Conservation (phyloP, 2,113 vertebrate genomes). For the Poeciliopsis retropinna region DNA sequence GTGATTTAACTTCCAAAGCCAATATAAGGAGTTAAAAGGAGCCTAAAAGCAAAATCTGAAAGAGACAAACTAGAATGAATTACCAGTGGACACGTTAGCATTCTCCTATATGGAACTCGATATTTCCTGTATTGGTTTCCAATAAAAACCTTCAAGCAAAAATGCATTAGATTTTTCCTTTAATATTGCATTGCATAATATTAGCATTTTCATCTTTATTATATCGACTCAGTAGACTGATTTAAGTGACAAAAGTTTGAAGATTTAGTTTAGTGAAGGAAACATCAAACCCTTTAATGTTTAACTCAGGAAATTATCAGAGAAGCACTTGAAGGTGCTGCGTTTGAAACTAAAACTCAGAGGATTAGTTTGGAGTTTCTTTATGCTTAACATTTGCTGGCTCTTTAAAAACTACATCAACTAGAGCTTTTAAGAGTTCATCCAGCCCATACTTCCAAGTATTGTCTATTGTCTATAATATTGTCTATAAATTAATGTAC, state of each 20-base stretch:
- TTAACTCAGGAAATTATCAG: no score
- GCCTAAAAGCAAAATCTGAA: constrained; percentile 24
- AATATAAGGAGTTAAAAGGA: constrained; percentile 36
- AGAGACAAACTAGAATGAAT: constrained; percentile 34
- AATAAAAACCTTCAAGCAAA: constrained; percentile 23
- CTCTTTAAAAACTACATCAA: neutral
- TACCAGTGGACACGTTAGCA: neutral
- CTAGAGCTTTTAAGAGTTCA: neutral
- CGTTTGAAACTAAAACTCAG: no score
- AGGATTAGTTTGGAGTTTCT: no score
- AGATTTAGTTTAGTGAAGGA: neutral
- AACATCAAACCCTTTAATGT: no score
- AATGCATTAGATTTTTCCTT: neutral
- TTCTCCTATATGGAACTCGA: constrained; percentile 16
- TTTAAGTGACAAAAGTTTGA: neutral
- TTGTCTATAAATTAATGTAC: neutral
- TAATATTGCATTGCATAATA: neutral
- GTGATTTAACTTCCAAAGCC: constrained; percentile 22
- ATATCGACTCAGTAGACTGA: neutral
- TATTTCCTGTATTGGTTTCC: constrained; percentile 25
- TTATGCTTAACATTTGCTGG: neutral
- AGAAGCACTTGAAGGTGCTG: no score
- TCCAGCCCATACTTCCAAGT: neutral
- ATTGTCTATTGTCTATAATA: no score
- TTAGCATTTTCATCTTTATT: neutral